Percentiles rank a stretch among this genome's conserved stretches.
phyloP scores from a whole-genome alignment of 2,888 invertebrate species.

The Sylvicola cinctus region DNA sequence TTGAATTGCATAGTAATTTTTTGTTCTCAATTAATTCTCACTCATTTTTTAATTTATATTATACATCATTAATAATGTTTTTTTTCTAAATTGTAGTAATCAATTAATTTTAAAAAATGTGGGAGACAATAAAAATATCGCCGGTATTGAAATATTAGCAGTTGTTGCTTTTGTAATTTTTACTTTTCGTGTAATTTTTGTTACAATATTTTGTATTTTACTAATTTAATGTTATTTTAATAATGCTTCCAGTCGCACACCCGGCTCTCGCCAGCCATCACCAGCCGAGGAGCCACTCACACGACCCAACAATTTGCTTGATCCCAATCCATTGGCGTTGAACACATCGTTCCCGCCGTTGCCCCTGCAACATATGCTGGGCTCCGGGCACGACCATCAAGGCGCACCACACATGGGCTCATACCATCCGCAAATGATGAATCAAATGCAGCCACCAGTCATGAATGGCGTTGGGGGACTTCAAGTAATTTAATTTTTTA shows the following conservation, averaged over 20 bases:
- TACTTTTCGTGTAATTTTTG: too few species aligned
- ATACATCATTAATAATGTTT: too few species aligned
- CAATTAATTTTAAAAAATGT: too few species aligned
- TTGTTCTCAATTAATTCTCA: too few species aligned
- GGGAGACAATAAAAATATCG: too few species aligned
- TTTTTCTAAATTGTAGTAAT: too few species aligned
- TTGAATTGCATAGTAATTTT: too few species aligned
- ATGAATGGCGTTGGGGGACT: constrained; percentile 22
- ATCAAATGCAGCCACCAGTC: constrained; percentile 22
- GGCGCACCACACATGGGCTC: constrained; percentile 15
- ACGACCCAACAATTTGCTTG: constrained; percentile 28
- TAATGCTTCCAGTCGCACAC: constrained; percentile 47
- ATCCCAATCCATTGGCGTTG: constrained; percentile 17
- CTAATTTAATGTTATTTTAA: constrained; percentile 4
- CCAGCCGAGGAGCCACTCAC: constrained; percentile 58
- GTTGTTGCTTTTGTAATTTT: too few species aligned
- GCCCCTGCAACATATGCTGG: constrained; percentile 29
- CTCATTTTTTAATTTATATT: too few species aligned
- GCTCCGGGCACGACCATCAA: constrained; percentile 18
- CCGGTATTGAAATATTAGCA: too few species aligned
- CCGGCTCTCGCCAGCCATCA: constrained; percentile 79
- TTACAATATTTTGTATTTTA: too few species aligned
- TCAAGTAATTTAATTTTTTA: constrained; percentile 22
- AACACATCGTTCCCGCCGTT: constrained; percentile 18
- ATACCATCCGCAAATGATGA: constrained; percentile 25